Evolutionary conservation across 1,140 invertebrate genomes (phyloP).

Genomic region (Tetragnatha versicolor): DNA sequence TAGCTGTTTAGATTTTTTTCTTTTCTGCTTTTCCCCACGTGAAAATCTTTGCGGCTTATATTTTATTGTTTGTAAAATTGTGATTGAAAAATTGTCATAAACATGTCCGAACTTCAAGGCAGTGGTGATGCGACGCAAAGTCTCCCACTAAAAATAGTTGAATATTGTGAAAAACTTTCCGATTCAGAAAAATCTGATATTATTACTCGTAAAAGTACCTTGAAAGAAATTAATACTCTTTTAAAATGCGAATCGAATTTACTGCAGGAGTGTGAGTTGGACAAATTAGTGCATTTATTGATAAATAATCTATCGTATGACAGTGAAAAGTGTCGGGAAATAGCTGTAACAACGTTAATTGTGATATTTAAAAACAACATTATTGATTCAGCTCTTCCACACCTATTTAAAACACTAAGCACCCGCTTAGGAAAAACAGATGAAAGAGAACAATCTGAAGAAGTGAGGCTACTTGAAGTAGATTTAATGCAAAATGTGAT

Average conservation of each 20-base stretch:
- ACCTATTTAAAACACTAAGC: neutral
- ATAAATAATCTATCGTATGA: neutral
- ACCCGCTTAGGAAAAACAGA: constrained; percentile 11
- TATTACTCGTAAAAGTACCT: neutral
- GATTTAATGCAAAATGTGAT: constrained; percentile 73
- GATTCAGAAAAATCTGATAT: neutral
- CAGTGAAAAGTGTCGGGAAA: constrained; percentile 41
- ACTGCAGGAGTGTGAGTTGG: neutral
- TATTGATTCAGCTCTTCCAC: neutral
- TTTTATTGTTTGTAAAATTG: no score
- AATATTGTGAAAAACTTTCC: neutral
- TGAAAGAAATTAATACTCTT: constrained; percentile 30
- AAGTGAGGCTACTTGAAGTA: constrained; percentile 77
- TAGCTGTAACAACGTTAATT: constrained; percentile 14
- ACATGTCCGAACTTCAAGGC: neutral
- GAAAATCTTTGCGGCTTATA: no score
- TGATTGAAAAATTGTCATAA: no score
- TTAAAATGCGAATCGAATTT: neutral
- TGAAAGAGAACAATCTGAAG: constrained; percentile 73
- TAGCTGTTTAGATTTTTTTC: no score
- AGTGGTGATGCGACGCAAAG: neutral
- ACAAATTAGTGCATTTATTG: neutral
- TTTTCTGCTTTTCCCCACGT: no score
- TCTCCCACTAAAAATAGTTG: neutral
- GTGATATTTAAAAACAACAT: neutral